These are phyloP conservation scores for Leucoptera coffeella DNA, from an alignment of 2,888 invertebrate species.

Conservation along the genomic window DNA sequence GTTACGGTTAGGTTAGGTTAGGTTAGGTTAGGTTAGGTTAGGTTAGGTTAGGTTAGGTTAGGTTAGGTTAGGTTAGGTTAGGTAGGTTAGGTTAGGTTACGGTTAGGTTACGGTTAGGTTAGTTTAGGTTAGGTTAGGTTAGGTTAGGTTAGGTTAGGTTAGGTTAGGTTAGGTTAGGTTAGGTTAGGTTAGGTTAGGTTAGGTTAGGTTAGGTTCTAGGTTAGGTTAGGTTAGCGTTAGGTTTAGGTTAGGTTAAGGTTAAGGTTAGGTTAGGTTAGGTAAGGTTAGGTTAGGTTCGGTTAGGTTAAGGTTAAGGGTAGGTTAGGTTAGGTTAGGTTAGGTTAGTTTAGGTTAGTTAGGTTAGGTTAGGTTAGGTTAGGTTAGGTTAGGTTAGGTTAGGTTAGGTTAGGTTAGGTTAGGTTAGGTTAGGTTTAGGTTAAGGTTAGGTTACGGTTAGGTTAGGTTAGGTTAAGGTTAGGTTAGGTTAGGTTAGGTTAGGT, in stretches of 20 bases:
- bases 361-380: constrained; percentile 2
- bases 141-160: constrained; percentile 1
- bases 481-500: constrained; percentile 1
- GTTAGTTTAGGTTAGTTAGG: constrained; percentile 1
- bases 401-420: constrained; percentile 1
- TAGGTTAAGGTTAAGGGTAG: constrained; percentile 1
- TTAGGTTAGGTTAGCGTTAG: constrained; percentile 1
- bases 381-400: constrained; percentile 1
- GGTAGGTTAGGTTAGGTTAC: no score
- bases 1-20: no score
- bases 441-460: no score
- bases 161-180: constrained; percentile 2
- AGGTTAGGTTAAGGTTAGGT: no score
- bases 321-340: constrained; percentile 2
- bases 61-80: constrained; percentile 1
- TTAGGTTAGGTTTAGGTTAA: no score
- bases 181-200: constrained; percentile 2
- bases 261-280: constrained; percentile 1
- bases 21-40: constrained; percentile 2
- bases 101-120: no score
- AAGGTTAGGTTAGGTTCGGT: constrained; percentile 1
- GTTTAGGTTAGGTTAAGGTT: no score
- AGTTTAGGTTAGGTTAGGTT: not conserved
- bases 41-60: constrained; percentile 2
- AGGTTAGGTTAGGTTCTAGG: constrained; percentile 1